Base-by-base conservation (phyloP, 2,888 invertebrate genomes). In the Teleogryllus oceanicus region DNA sequence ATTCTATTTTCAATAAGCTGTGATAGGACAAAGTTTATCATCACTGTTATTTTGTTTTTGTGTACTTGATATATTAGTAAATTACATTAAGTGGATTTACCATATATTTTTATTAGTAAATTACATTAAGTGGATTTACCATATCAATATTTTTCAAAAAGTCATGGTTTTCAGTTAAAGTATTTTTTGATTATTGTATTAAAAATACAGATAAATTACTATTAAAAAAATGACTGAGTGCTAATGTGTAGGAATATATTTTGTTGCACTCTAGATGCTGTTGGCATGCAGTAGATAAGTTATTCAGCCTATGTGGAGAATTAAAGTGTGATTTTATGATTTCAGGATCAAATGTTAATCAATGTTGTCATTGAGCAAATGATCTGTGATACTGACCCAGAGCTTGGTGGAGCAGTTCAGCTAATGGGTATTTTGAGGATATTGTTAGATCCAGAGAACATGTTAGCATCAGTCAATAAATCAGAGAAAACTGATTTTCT, bases 311-410 rank as follows among this genome's bases (percentile, higher is more conserved):
- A 37, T 8, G 37, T 37, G 37, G 37, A 37, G 8, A 37, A 37
- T 37, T 37, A 4, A 37, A 37, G 37, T 37, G 37, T 37, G 37
- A 37, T 83, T 75, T 80, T 24, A 82, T 83, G 80, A 83, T 89
- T 89, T 80, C 89, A 98, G 94, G 97, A 98, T 86, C 96, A 97
- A 86, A 94, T 98, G 90, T 89, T 97, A 84, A 88, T 94, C 82
- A 99, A 99, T 87, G 95, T 98, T 87, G 95, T 99, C 85, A 98
- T 99, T 88, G 96, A 97, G 88, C 98, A 99, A 90, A 96, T 99
- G 94, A 93, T 99, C 82, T 94, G 94, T 85, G 99, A 99, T 88
- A 92, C 93, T 81, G 99, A 99, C 88, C 96, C 97, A 81, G 99
- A 99, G 89, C 89, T 99, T 84, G 98, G 98, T 82, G 97, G 97